Percentiles rank a stretch among this genome's conserved stretches.
These are phyloP conservation scores for Semicossyphus pulcher DNA, from an alignment of 2,113 vertebrate genomes.

Conservation along the genomic window DNA sequence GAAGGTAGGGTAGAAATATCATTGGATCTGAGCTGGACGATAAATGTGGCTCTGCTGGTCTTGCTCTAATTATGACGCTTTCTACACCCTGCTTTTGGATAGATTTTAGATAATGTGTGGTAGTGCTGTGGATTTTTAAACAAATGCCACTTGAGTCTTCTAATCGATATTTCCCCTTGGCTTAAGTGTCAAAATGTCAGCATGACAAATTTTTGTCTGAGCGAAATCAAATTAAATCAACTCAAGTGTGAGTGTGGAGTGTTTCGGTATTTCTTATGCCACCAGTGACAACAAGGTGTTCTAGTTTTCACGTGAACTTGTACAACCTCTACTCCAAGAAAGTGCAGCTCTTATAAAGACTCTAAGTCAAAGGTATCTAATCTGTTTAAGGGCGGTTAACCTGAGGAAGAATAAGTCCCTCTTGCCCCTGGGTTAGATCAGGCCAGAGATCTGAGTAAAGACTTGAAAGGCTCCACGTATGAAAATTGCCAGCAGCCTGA, in stretches of 20 bases:
- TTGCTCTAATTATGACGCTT: conserved; percentile 22
- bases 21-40: neutral
- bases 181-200: conserved; percentile 20
- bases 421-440: neutral
- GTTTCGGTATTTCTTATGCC: neutral
- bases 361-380: neutral
- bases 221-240: conserved; percentile 15
- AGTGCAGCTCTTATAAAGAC: neutral
- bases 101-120: conserved; percentile 26
- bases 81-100: conserved; percentile 8
- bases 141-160: conserved; percentile 6
- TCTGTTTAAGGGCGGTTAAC: neutral
- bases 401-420: neutral
- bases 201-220: conserved; percentile 1
- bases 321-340: neutral
- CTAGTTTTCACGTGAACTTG: neutral
- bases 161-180: conserved; percentile 32
- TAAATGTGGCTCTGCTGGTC: neutral
- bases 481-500: neutral
- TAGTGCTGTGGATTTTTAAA: conserved; percentile 22
- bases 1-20: neutral
- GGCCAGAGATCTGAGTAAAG: neutral
- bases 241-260: neutral
- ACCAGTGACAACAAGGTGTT: neutral
- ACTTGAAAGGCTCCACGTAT: neutral